Evolutionary conservation across 2,113 vertebrate genomes (phyloP), one percentile per base, ranked within the genome.

Genomic region (Oreochromis niloticus): DNA sequence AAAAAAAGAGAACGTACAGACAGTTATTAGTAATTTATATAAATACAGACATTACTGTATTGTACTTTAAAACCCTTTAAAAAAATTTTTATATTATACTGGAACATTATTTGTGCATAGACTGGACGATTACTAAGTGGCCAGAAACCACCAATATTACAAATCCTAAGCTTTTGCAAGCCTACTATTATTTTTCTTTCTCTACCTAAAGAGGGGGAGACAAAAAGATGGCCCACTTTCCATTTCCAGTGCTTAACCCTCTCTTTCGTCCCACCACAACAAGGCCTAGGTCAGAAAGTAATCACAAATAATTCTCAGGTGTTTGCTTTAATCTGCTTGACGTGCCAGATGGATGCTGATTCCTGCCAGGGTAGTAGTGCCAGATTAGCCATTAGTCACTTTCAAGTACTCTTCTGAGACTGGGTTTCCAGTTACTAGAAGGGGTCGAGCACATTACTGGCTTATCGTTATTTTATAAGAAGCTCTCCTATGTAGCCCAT

Each of bases 321-420:
- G 89, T 93, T 92, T 90, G 55, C 54, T 94, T 89, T 93, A 95
- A 95, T 94, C 94, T 92, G 43, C 82, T 84, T 78, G 87, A 61
- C 7, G 30, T 82, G 80, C 80, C 92, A 93, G 84, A 78, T 83
- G 93, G 92, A 85, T 34, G 78, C 71, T 16, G 85, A 61, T 86
- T 84, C 17, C 66, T 84, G 80, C 81, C 89, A 89, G 84, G 48
- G 71, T 19, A 13, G 82, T 9, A 34, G 39, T 79, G 82, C 81
- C 84, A 56, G 22, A 24, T 84, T 56, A 81, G 22, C 80, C 27
- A 55, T 56, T 36, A 55, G 56, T 85, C 85, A 59, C 86, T 59
- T 85, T 73, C 14, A 36, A 57, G 19, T 50, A 24, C 24, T 57
- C 83, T 22, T 75, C 41, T 73, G 27, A 32, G 16, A 36, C n/a